phyloP scores from a whole-genome alignment of 2,113 vertebrate genomes.

The Zosterops pallidus region DNA sequence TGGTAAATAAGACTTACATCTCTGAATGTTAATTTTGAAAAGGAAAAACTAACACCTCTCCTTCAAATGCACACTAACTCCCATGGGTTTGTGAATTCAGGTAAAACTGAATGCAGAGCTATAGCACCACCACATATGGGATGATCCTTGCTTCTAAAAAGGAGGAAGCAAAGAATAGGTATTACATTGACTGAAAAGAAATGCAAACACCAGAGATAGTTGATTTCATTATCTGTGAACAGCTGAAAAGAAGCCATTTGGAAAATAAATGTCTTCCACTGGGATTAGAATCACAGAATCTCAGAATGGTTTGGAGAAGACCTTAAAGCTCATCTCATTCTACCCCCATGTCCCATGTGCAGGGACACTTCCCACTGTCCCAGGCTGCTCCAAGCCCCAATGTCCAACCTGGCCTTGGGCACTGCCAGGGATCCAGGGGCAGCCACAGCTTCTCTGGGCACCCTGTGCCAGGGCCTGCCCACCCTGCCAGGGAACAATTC shows the following conservation, averaged over 20 bases:
- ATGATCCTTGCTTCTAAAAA: neutral
- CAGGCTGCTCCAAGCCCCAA: neutral
- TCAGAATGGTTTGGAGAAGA: neutral
- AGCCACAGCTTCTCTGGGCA: neutral
- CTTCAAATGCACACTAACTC: neutral
- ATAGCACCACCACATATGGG: neutral
- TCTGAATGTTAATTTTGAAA: constrained; percentile 54
- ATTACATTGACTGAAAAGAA: neutral
- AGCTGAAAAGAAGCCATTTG: neutral
- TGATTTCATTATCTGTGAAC: neutral
- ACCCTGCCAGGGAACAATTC: neutral
- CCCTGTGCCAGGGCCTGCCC: neutral
- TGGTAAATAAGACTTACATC: constrained; percentile 54
- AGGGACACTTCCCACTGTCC: neutral
- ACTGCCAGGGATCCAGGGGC: neutral
- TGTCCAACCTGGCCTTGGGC: neutral
- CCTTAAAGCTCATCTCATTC: accelerated
- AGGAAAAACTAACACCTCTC: neutral
- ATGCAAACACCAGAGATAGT: neutral
- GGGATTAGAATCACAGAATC: neutral
- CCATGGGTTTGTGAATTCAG: neutral
- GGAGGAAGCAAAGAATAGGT: neutral
- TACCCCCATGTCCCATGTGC: neutral
- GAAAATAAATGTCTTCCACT: neutral
- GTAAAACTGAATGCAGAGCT: neutral